Evolutionary conservation across 2,888 invertebrate species (phyloP).

Genomic region (Sabellastarte sp.): DNA sequence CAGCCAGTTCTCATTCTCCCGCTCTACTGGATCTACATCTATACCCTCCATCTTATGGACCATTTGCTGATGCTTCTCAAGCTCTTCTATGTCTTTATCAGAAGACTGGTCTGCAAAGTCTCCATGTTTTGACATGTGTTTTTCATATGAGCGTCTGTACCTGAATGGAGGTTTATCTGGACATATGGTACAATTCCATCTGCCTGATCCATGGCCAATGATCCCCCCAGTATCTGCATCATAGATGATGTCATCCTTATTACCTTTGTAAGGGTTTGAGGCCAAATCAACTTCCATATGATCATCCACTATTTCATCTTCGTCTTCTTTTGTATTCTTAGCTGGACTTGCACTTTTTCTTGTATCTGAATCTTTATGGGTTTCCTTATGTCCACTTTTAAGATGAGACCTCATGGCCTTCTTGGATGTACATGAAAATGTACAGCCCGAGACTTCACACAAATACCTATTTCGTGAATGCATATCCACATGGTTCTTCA

Average conservation of each 20-base stretch:
- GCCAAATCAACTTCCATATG: background rate
- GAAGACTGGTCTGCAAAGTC: background rate
- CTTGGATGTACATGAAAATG: background rate
- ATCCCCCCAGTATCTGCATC: background rate
- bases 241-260: background rate
- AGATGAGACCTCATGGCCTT: too few relatives aligned
- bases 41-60: too few relatives aligned
- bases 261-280: background rate
- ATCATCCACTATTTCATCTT: too few relatives aligned
- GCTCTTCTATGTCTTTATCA: too few relatives aligned
- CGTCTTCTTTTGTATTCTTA: too few relatives aligned
- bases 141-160: background rate
- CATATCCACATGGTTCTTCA: background rate
- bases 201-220: background rate
- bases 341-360: too few relatives aligned
- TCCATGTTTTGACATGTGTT: background rate
- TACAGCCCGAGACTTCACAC: constrained; percentile 4
- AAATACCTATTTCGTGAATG: background rate
- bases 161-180: background rate
- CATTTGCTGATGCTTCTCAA: too few relatives aligned
- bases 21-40: too few relatives aligned
- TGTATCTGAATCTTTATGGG: too few relatives aligned
- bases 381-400: background rate
- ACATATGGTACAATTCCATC: background rate
- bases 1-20: too few relatives aligned